Conservation (phyloP, 2,888 invertebrate species). For the Zygaena filipendulae region DNA sequence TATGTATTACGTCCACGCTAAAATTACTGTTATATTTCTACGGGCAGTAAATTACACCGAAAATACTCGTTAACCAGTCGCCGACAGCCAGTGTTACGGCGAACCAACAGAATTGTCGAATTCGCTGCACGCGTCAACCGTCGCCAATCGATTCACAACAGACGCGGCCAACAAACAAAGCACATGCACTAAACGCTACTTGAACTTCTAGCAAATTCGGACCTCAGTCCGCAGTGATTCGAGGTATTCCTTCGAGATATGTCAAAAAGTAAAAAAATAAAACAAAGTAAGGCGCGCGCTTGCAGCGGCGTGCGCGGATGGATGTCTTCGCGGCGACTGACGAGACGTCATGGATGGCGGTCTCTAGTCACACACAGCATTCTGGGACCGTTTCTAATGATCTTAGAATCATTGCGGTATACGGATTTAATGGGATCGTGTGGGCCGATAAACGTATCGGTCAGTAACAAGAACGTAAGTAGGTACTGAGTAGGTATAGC, state of each 20-base stretch:
- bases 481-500: background rate
- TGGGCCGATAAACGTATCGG: slow-evolving; percentile 40
- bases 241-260: background rate
- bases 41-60: no score
- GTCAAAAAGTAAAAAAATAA: no score
- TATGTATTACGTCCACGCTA: no score
- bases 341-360: slow-evolving; percentile 23
- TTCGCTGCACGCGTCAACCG: slow-evolving; percentile 40
- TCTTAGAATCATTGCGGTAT: slow-evolving; percentile 42
- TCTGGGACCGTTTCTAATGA: slow-evolving; percentile 47
- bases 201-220: no score
- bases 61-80: no score
- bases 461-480: slow-evolving; percentile 19
- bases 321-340: slow-evolving; percentile 55
- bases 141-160: slow-evolving; percentile 33
- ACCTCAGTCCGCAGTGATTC: no score
- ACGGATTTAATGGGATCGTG: slow-evolving; percentile 42
- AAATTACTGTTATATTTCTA: no score
- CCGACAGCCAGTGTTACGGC: no score
- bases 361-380: slow-evolving; percentile 32
- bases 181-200: slow-evolving; percentile 28
- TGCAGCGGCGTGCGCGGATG: slow-evolving; percentile 42
- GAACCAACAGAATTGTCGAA: slow-evolving; percentile 39
- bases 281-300: slow-evolving; percentile 28
- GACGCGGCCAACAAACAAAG: slow-evolving; percentile 17